These are phyloP conservation scores for Alcedo atthis DNA, from an alignment of 2,797 vertebrate species.

Conservation along the genomic window DNA sequence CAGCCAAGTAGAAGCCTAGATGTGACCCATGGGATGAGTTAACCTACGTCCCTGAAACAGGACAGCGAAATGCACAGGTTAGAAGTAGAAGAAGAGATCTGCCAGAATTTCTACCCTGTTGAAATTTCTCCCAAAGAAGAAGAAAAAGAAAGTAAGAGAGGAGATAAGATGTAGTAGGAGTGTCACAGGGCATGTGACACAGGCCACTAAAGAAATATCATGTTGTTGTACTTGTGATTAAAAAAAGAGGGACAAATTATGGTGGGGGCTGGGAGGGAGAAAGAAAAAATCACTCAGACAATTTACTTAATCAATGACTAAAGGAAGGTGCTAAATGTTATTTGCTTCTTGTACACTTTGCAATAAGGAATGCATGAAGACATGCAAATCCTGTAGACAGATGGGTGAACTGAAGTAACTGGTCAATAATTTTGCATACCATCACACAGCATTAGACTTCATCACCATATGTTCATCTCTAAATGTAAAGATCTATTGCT, in stretches of 20 bases:
- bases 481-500: not conserved
- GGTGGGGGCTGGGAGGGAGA: too few species aligned
- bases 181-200: not conserved
- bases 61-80: not conserved
- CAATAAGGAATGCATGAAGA: not conserved
- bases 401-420: not conserved
- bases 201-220: not conserved
- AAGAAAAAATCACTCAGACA: not conserved
- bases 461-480: not conserved
- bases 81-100: not conserved
- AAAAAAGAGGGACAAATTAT: not conserved
- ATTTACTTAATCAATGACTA: not conserved
- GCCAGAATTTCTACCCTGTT: not conserved
- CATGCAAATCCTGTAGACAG: not conserved
- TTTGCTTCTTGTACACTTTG: not conserved
- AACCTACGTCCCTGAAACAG: not conserved
- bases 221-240: not conserved
- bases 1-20: not conserved
- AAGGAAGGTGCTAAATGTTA: not conserved
- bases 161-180: fast-evolving
- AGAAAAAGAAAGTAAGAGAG: not conserved
- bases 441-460: not conserved
- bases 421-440: not conserved
- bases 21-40: not conserved
- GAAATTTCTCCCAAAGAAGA: not conserved